phyloP scores from a whole-genome alignment of 2,797 vertebrate genomes.

The Falco peregrinus region DNA sequence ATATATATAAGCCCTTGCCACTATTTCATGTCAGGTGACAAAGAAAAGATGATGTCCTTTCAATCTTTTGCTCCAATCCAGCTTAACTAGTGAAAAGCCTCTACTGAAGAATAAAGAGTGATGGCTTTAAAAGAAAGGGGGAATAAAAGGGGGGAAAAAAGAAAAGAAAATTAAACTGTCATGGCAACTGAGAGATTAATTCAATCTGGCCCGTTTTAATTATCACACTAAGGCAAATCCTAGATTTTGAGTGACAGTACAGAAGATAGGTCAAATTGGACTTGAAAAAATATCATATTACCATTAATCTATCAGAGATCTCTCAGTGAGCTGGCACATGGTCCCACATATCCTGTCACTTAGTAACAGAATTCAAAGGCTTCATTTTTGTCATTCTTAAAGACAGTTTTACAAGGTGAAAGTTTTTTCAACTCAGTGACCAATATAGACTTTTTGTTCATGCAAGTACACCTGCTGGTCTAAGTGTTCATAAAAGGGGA shows the following conservation, averaged over 20 bases:
- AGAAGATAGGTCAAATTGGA: not conserved
- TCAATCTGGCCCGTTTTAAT: not conserved
- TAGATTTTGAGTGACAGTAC: not conserved
- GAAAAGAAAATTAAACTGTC: not conserved
- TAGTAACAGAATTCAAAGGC: not conserved
- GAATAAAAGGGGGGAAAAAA: accelerated
- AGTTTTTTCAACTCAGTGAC: not conserved
- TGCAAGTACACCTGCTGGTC: not conserved
- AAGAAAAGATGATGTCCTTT: not conserved
- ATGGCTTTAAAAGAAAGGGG: not conserved
- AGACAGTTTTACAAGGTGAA: not conserved
- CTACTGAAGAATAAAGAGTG: not conserved
- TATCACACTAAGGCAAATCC: not conserved
- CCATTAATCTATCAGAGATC: not conserved
- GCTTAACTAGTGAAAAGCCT: not conserved
- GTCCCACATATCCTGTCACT: not conserved
- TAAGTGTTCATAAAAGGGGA: not conserved
- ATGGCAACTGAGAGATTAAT: not conserved
- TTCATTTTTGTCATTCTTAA: not conserved
- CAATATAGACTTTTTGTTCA: not conserved
- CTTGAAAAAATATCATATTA: not conserved
- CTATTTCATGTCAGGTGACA: not conserved
- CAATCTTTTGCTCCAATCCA: not conserved
- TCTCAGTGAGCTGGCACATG: not conserved
- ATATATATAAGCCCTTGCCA: not conserved